A percentile compares a stretch with the other conserved stretches of the same genome.
These are phyloP conservation scores for Philereme vetulata DNA, from an alignment of 2,888 invertebrate species.

Conservation along the genomic window DNA sequence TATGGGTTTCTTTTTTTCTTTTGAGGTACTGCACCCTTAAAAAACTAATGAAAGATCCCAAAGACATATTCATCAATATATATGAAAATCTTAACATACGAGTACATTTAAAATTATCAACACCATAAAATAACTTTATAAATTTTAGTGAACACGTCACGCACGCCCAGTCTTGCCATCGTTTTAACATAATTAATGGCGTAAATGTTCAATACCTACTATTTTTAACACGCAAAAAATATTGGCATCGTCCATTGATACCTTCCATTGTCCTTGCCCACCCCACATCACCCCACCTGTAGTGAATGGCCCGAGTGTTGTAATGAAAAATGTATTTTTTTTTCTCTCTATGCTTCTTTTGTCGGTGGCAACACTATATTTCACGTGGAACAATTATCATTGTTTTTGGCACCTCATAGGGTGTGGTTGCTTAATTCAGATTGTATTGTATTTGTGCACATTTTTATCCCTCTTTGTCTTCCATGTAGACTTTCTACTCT, in stretches of 20 bases:
- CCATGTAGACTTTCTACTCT: conserved; percentile 19
- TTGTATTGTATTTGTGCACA: conserved; percentile 42
- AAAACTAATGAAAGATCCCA: too few species aligned
- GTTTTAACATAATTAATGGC: conserved; percentile 69
- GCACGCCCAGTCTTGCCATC: conserved; percentile 47
- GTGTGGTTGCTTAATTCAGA: conserved; percentile 46
- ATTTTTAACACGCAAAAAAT: conserved; percentile 66
- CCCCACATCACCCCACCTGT: conserved; percentile 77
- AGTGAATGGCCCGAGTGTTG: conserved; percentile 73
- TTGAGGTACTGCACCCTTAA: too few species aligned
- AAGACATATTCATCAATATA: too few species aligned
- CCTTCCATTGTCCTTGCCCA: conserved; percentile 74
- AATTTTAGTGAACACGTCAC: conserved; percentile 43
- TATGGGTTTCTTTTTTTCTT: too few species aligned
- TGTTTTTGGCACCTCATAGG: conserved; percentile 79
- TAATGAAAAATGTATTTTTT: conserved; percentile 79
- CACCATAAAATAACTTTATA: conserved; percentile 2
- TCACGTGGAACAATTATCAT: conserved; percentile 83
- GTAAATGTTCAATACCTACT: conserved; percentile 58
- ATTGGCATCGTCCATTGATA: conserved; percentile 77
- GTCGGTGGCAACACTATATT: conserved; percentile 82
- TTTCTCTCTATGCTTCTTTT: conserved; percentile 63
- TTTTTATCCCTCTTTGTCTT: conserved; percentile 19
- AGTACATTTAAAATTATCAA: too few species aligned
- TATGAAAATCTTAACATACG: too few species aligned